Base-by-base conservation (phyloP, 2,113 vertebrate species). In the Emydura subglobosa region DNA sequence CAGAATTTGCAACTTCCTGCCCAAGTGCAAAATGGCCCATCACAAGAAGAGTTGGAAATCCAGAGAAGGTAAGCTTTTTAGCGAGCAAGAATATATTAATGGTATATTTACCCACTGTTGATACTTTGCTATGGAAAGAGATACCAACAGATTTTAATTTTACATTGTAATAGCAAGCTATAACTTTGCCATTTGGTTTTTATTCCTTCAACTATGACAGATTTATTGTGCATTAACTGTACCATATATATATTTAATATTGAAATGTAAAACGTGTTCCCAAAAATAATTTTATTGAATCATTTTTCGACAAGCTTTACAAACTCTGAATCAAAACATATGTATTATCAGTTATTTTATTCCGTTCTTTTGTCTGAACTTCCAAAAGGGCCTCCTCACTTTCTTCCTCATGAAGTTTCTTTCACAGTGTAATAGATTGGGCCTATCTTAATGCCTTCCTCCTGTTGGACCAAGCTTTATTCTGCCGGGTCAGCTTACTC, bases 1-100 rank as follows among this genome's bases (percentile, higher is more conserved):
- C 99, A 99, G 97, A 98, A 98, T 95, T 98, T 99, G 87, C 98
- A 99, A 57, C 97, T 99, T 93, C 98, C 98, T 47, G 83, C 97
- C 95, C 99, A 99, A 98, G 98, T 99, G 95, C 99, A 99, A 86
- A 99, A 99, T 98, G 99, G 99, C 83, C 99, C 99, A 50, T 98
- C 99, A 17, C 98, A 99, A 95, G 99, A 99, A 96, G 99, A 99
- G 94, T 93, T 99, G 98, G 99, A 99, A 95, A 98, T 99, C 93
- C 99, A 99, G 96, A 99, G 99, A 98, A 99, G 99, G 99, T 99
- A 98, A 93, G 78, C 51, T 61, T 82, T 9, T 29, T 80, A 89
- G 50, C 22, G 19, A 93, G 10, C 49, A 93, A 44, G 22, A 50
- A 42, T 93, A 82, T 84, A 49, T 47, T 72, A 47, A 16, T 82